These are phyloP conservation scores for Pedicia rivosa DNA, from an alignment of 2,888 invertebrate species.

Conservation along the genomic window DNA sequence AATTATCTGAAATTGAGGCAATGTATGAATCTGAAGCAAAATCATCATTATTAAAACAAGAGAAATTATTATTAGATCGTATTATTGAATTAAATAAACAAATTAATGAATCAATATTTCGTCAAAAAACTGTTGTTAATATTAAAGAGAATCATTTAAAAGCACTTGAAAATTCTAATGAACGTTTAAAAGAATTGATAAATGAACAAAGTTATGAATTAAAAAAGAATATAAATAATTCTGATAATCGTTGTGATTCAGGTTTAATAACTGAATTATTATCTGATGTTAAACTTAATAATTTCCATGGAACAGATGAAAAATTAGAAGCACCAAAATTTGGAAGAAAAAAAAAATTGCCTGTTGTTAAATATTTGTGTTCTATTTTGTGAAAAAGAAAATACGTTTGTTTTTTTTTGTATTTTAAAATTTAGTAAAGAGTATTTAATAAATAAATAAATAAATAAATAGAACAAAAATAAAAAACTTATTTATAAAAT, in stretches of 20 bases:
- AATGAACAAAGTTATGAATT: conserved; percentile 16
- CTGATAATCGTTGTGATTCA: too few species aligned
- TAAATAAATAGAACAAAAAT: too few species aligned
- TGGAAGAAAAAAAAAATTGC: conserved; percentile 24
- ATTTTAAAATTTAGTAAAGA: too few species aligned
- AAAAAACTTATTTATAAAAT: too few species aligned
- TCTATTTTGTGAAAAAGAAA: too few species aligned
- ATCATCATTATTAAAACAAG: conserved; percentile 28
- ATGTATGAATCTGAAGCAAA: conserved; percentile 40
- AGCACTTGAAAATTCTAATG: conserved; percentile 26
- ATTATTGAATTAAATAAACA: conserved; percentile 11
- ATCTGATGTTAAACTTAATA: neutral
- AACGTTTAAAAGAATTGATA: conserved; percentile 24
- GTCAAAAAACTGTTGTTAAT: conserved; percentile 22
- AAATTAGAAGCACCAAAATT: conserved; percentile 18
- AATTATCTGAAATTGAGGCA: conserved; percentile 29
- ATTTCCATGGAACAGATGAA: neutral
- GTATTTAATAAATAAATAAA: too few species aligned
- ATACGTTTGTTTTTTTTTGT: too few species aligned
- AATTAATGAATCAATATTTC: conserved; percentile 19
- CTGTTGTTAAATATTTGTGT: too few species aligned
- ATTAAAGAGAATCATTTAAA: conserved; percentile 22
- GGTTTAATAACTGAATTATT: neutral
- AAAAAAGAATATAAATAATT: conserved; percentile 1
- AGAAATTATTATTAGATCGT: conserved; percentile 26